phyloP scores from a whole-genome alignment of 2,113 vertebrate species.

The Clupea harengus region DNA sequence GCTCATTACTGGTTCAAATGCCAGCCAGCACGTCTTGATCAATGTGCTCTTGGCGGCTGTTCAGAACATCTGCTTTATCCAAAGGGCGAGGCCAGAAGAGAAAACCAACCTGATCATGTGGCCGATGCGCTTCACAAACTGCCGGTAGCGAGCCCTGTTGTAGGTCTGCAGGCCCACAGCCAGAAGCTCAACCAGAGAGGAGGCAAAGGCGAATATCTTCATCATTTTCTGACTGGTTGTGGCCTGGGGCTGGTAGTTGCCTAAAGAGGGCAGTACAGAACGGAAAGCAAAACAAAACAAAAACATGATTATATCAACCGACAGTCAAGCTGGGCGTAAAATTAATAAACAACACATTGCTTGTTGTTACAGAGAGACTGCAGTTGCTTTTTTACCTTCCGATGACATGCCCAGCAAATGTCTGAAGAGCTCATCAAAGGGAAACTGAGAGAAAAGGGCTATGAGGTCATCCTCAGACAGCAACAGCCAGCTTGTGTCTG shows the following conservation, averaged over 20 bases:
- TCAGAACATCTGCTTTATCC: neutral
- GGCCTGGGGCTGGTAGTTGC: constrained; percentile 83
- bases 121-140: constrained; percentile 94
- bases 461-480: constrained; percentile 93
- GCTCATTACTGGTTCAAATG: neutral
- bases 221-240: constrained; percentile 93
- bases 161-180: constrained; percentile 89
- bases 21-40: neutral
- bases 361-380: neutral
- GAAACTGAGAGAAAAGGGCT: constrained; percentile 87
- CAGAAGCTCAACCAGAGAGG: constrained; percentile 87
- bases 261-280: constrained; percentile 57
- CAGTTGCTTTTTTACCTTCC: constrained; percentile 68
- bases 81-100: neutral
- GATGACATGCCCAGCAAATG: constrained; percentile 88
- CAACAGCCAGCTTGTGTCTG: constrained; percentile 90
- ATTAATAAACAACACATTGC: neutral
- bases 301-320: neutral
- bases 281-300: neutral
- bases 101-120: constrained; percentile 84
- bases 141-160: constrained; percentile 90
- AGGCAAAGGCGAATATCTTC: constrained; percentile 93
- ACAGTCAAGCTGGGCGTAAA: neutral
- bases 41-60: neutral
- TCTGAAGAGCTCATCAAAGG: constrained; percentile 92